Evolutionary conservation across 37 sponge, comb jelly and placozoan species (phyloP).

Genomic region (Petrosia ficiformis): DNA sequence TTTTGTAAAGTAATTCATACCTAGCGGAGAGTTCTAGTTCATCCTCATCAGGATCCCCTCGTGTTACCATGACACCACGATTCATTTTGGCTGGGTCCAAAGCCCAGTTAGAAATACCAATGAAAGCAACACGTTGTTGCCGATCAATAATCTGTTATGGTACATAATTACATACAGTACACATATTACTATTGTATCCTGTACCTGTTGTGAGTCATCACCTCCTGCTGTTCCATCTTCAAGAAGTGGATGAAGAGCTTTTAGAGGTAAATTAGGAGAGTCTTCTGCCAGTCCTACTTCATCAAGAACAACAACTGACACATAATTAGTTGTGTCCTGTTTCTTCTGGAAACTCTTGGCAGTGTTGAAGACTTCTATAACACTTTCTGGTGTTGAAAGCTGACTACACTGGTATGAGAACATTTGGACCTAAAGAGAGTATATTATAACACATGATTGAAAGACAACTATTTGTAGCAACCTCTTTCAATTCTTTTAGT

Average conservation of each 20-base stretch:
- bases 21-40: slow-evolving; percentile 77
- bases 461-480: not conserved
- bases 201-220: slow-evolving; percentile 23
- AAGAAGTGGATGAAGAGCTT: slow-evolving; percentile 87
- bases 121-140: slow-evolving; percentile 81
- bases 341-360: slow-evolving; percentile 55
- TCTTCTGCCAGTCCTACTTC: slow-evolving; percentile 94
- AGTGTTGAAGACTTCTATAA: slow-evolving; percentile 68
- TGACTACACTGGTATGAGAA: slow-evolving; percentile 93
- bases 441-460: not conserved
- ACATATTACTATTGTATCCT: too few relatives aligned
- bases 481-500: slow-evolving; percentile 56
- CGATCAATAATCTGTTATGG: slow-evolving; percentile 56
- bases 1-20: too few relatives aligned
- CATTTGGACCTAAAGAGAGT: slow-evolving; percentile 50
- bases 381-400: slow-evolving; percentile 80
- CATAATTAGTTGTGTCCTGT: slow-evolving; percentile 33
- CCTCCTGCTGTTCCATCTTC: slow-evolving; percentile 81
- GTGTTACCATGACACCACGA: slow-evolving; percentile 89
- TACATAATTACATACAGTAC: too few relatives aligned
- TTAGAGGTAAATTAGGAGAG: slow-evolving; percentile 83
- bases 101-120: slow-evolving; percentile 99
- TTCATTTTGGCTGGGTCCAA: slow-evolving; percentile 99
- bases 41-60: slow-evolving; percentile 71
- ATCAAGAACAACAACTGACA: slow-evolving; percentile 89